Conservation (phyloP, 2,888 invertebrate species). For the Amphipoea lucens region DNA sequence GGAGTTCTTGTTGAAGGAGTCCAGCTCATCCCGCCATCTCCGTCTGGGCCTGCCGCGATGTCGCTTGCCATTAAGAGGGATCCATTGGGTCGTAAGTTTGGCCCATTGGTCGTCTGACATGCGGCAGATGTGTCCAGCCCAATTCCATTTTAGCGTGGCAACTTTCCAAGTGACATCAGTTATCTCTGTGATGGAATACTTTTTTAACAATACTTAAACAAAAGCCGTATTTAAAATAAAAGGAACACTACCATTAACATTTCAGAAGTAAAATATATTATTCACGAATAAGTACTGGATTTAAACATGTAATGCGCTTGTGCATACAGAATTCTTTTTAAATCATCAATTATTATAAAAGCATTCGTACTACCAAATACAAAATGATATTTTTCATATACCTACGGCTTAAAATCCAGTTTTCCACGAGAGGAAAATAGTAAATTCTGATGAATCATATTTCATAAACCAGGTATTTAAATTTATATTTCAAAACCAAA, state of each 20-base stretch:
- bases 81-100: too few species aligned
- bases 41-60: too few species aligned
- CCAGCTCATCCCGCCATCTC: not conserved
- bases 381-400: not conserved
- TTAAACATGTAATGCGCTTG: not conserved
- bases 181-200: too few species aligned
- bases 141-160: too few species aligned
- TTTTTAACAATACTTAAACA: not conserved
- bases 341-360: not conserved
- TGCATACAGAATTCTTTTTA: not conserved
- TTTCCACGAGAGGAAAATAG: not conserved
- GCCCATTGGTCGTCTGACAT: too few species aligned
- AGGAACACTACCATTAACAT: not conserved
- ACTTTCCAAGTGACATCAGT: too few species aligned
- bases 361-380: not conserved
- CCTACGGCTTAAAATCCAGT: not conserved
- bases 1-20: too few species aligned
- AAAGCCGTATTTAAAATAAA: not conserved
- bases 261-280: slow-evolving; percentile 10
- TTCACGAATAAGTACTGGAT: not conserved
- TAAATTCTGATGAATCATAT: not conserved
- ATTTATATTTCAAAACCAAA: not conserved
- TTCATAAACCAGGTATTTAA: not conserved
- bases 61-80: too few species aligned
- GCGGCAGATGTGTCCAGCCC: too few species aligned